phyloP scores from a whole-genome alignment of 2,888 invertebrate species.

The Cheilosia scutellata region DNA sequence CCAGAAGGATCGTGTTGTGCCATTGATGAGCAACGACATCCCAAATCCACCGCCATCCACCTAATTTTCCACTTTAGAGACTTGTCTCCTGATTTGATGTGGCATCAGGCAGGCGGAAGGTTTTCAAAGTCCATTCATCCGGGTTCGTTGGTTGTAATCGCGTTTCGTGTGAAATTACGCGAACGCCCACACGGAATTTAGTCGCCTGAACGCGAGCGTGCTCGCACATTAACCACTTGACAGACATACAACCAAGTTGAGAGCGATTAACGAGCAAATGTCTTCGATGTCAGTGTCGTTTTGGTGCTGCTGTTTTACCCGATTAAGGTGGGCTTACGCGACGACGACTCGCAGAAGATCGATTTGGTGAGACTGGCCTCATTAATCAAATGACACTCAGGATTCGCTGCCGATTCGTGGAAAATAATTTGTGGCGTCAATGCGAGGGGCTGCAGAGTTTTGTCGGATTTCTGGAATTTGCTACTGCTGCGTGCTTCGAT shows the following conservation, averaged over 20 bases:
- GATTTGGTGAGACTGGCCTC: slow-evolving; percentile 59
- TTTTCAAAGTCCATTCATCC: slow-evolving; percentile 17
- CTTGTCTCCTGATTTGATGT: slow-evolving; percentile 28
- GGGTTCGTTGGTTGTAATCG: slow-evolving; percentile 29
- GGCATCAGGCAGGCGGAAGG: slow-evolving; percentile 1
- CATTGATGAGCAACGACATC: slow-evolving; percentile 59
- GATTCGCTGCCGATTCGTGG: slow-evolving; percentile 32
- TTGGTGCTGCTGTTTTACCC: slow-evolving; percentile 51
- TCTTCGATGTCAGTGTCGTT: slow-evolving; percentile 56
- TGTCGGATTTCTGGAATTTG: slow-evolving; percentile 39
- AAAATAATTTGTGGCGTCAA: slow-evolving; percentile 50
- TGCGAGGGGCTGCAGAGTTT: slow-evolving; percentile 27
- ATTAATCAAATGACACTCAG: slow-evolving; percentile 71
- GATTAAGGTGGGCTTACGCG: slow-evolving; percentile 26
- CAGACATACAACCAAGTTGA: slow-evolving; percentile 46
- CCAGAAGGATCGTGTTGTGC: slow-evolving; percentile 12
- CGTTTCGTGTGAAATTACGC: slow-evolving; percentile 67
- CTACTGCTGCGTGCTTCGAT: slow-evolving; percentile 40
- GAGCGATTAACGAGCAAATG: slow-evolving; percentile 66
- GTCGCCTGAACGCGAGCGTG: slow-evolving; percentile 55
- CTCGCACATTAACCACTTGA: slow-evolving; percentile 65
- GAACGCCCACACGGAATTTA: slow-evolving; percentile 59
- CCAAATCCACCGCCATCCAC: slow-evolving; percentile 34
- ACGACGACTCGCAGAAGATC: slow-evolving; percentile 34
- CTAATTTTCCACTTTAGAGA: slow-evolving; percentile 41